Percentiles rank a stretch among this genome's conserved stretches.
phyloP scores from a whole-genome alignment of 2,888 invertebrate genomes.

The Zootermopsis nevadensis region DNA sequence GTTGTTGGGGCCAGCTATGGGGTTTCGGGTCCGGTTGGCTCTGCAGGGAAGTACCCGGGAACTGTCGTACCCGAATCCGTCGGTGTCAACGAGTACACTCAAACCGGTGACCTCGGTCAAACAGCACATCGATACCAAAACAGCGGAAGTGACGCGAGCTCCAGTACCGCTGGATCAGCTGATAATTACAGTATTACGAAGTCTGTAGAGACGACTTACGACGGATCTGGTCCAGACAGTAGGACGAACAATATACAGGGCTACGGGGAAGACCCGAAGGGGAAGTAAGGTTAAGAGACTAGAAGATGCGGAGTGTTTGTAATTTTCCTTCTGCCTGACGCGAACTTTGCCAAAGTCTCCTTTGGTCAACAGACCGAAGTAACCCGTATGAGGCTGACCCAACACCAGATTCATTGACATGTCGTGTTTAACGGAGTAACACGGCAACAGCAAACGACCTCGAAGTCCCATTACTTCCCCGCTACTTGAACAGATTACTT shows the following conservation, averaged over 20 bases:
- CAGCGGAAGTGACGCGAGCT: neutral
- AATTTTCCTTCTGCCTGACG: too few relatives aligned
- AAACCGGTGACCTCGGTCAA: neutral
- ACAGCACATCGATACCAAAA: neutral
- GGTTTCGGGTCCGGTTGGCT: neutral
- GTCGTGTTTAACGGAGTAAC: too few relatives aligned
- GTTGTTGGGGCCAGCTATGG: slow-evolving; percentile 34
- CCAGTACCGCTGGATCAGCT: neutral
- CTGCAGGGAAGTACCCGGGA: slow-evolving; percentile 23
- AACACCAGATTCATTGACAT: too few relatives aligned
- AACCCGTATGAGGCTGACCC: too few relatives aligned
- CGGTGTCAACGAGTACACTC: neutral
- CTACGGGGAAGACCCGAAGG: neutral
- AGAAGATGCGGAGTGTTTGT: too few relatives aligned
- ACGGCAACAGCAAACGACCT: too few relatives aligned
- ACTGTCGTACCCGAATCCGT: slow-evolving; percentile 2
- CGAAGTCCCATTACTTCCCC: too few relatives aligned
- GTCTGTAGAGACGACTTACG: slow-evolving; percentile 18
- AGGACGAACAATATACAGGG: neutral
- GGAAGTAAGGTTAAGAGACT: neutral
- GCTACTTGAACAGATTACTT: too few relatives aligned
- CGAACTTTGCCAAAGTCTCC: too few relatives aligned
- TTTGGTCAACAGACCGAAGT: too few relatives aligned
- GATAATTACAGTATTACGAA: slow-evolving; percentile 26
- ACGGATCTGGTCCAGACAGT: neutral